phyloP scores from a whole-genome alignment of 2,888 invertebrate genomes.

The Laspeyria flexula region DNA sequence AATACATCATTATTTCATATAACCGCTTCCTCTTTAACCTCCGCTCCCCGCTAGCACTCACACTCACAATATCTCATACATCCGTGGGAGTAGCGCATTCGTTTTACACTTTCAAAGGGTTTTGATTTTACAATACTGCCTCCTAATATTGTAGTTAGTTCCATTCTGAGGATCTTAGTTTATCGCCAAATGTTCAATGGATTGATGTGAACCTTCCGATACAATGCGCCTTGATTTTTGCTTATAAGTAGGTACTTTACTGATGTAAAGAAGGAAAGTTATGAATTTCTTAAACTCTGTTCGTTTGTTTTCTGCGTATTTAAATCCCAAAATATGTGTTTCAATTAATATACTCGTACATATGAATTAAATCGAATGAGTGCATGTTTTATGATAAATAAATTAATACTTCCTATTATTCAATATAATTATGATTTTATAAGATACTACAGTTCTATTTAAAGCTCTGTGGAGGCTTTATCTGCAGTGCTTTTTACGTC shows the following conservation, averaged over 20 bases:
- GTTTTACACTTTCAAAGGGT: conserved; percentile 70
- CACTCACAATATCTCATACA: conserved; percentile 20
- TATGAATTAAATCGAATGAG: no score
- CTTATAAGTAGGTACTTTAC: conserved; percentile 14
- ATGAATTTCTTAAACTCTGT: no score
- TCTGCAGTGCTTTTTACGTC: no score
- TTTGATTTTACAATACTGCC: conserved; percentile 72
- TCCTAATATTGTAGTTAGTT: conserved; percentile 54
- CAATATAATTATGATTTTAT: no score
- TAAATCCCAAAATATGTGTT: no score
- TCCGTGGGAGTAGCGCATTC: conserved; percentile 64
- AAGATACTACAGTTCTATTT: no score
- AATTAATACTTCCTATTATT: no score
- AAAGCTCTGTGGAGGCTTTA: no score
- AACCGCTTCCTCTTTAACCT: neutral
- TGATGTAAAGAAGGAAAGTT: no score
- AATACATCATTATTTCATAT: neutral
- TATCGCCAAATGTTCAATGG: conserved; percentile 50
- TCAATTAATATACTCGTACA: no score
- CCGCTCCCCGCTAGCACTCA: conserved; percentile 17
- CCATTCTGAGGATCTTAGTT: conserved; percentile 57
- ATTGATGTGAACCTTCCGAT: conserved; percentile 36
- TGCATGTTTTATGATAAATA: no score
- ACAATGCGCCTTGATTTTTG: conserved; percentile 39
- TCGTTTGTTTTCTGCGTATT: no score